phyloP scores from a whole-genome alignment of 2,888 invertebrate species.

The Acleris sparsana region DNA sequence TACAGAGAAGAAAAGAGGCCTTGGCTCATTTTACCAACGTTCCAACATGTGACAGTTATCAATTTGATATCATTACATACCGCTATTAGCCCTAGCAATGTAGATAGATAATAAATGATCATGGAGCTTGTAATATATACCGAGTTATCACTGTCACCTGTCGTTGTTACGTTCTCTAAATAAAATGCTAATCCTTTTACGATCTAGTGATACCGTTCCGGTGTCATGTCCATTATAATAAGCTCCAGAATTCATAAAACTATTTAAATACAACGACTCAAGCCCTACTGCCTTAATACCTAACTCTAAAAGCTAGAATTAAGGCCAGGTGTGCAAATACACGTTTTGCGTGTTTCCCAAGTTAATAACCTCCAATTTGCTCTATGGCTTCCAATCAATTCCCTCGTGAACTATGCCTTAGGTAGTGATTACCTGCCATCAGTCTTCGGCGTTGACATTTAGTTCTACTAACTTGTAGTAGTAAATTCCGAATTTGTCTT shows the following conservation, averaged over 20 bases:
- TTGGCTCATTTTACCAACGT: too few relatives aligned
- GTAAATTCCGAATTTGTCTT: neutral
- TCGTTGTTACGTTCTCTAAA: too few relatives aligned
- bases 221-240: neutral
- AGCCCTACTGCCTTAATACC: neutral
- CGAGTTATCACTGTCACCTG: too few relatives aligned
- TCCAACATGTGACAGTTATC: too few relatives aligned
- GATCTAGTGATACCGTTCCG: too few relatives aligned
- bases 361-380: slow-evolving; percentile 27
- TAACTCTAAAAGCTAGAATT: slow-evolving; percentile 14
- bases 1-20: too few relatives aligned
- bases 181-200: too few relatives aligned
- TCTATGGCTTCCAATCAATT: slow-evolving; percentile 25
- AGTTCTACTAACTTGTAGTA: too few relatives aligned
- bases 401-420: slow-evolving; percentile 30
- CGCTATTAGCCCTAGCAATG: too few relatives aligned
- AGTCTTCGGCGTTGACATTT: neutral
- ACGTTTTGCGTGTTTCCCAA: slow-evolving; percentile 24
- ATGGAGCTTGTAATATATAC: too few relatives aligned
- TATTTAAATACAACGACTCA: neutral
- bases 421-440: slow-evolving; percentile 11
- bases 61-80: too few relatives aligned
- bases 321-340: slow-evolving; percentile 18
- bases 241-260: neutral
- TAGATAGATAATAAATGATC: too few relatives aligned